Percentiles rank a stretch among this genome's conserved stretches.
Evolutionary conservation across 2,797 vertebrate genomes (phyloP).

Genomic region (Tokudaia tokunoshimensis): DNA sequence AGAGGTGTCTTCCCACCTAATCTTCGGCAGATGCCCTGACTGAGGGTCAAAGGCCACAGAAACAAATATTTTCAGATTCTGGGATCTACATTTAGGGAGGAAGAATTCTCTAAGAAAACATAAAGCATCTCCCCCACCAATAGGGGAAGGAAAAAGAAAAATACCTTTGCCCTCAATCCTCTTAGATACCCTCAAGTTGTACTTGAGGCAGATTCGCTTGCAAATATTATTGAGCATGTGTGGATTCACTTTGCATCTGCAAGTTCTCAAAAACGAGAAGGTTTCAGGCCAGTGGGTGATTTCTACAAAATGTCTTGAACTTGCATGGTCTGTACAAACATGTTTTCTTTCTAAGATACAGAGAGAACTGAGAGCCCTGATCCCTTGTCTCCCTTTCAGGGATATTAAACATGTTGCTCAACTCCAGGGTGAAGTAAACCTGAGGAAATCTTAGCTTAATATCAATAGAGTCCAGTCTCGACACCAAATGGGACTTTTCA

Average conservation of each 20-base stretch:
- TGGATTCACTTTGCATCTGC: background rate
- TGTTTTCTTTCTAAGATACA: background rate
- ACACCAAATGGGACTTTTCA: background rate
- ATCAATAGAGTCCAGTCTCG: background rate
- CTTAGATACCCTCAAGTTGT: background rate
- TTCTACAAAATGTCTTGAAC: background rate
- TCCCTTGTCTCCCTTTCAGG: too few species aligned
- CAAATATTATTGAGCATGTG: background rate
- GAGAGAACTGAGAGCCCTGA: background rate
- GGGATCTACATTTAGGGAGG: background rate
- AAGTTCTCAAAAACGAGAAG: background rate
- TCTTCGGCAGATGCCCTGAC: background rate
- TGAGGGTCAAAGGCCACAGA: background rate
- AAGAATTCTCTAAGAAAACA: background rate
- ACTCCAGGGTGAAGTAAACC: background rate
- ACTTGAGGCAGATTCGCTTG: background rate
- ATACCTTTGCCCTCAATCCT: background rate
- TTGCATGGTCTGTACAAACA: background rate
- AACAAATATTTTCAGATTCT: constrained; percentile 34
- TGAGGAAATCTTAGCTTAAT: background rate
- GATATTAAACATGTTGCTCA: background rate
- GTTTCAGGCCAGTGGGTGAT: background rate
- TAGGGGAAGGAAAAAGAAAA: background rate
- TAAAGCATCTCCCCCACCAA: background rate
- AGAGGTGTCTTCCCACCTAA: background rate